phyloP scores from a whole-genome alignment of 2,888 invertebrate genomes.

The Machimus atricapillus region DNA sequence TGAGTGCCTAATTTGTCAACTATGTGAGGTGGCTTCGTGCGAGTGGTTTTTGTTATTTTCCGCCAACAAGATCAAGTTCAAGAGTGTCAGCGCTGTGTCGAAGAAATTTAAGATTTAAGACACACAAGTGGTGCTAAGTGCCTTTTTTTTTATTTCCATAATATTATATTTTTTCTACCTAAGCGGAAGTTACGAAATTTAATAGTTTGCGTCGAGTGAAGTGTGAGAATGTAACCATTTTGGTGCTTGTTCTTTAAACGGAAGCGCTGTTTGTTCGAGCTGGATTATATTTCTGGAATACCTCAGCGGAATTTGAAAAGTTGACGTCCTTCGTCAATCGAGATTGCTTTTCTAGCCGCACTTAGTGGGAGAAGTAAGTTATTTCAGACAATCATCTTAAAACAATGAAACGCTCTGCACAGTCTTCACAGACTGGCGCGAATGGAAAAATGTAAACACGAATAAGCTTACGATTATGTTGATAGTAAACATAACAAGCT shows the following conservation, averaged over 20 bases:
- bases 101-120: neutral
- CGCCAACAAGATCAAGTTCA: conserved; percentile 29
- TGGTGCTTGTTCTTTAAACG: neutral
- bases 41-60: neutral
- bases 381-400: neutral
- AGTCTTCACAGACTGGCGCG: neutral
- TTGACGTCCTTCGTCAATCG: neutral
- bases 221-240: neutral
- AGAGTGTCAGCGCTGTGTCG: neutral
- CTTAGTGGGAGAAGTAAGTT: neutral
- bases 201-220: neutral
- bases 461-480: neutral
- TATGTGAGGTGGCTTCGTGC: conserved; percentile 4
- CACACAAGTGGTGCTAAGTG: neutral
- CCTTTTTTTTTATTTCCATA: neutral
- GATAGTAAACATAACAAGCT: neutral
- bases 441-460: neutral
- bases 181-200: conserved; percentile 17
- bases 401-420: neutral
- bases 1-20: conserved; percentile 15
- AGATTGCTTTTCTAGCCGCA: neutral
- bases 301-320: neutral
- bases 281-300: neutral
- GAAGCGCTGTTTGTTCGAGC: neutral
- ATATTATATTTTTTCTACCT: neutral